Conservation (phyloP, 2,888 invertebrate genomes). For the Yponomeuta plumbellus region DNA sequence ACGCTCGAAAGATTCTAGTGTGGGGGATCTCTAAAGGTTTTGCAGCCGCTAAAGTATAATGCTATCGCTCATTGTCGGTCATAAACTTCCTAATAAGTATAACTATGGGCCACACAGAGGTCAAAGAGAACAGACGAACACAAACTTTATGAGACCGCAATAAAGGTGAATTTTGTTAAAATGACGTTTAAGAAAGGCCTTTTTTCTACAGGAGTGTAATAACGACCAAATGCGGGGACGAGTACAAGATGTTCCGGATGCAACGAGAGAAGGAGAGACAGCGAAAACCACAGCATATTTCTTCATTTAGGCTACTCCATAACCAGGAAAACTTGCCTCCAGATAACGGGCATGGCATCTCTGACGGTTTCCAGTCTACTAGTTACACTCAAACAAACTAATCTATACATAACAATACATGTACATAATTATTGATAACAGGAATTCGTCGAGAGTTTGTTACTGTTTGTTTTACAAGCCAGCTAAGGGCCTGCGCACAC, state of each 20-base stretch:
- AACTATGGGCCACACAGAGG: no score
- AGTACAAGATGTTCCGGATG: constrained; percentile 76
- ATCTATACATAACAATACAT: not conserved
- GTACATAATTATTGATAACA: no score
- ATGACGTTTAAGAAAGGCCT: no score
- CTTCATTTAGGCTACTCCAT: not conserved
- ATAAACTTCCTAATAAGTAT: no score
- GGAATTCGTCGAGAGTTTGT: no score
- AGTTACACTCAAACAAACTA: not conserved
- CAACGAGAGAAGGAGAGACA: constrained; percentile 47
- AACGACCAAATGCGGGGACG: constrained; percentile 79
- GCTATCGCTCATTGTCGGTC: not conserved
- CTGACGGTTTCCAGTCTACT: constrained; percentile 5
- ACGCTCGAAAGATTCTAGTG: no score
- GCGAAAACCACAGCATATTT: constrained; percentile 12
- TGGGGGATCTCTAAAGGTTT: no score
- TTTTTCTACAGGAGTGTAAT: constrained; percentile 64
- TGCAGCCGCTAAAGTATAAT: not conserved
- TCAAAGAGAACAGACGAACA: no score
- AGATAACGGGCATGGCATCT: constrained; percentile 16
- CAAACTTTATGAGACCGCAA: no score
- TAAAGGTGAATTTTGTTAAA: no score
- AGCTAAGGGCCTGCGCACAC: no score
- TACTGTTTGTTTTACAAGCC: no score
- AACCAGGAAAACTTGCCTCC: constrained; percentile 33